Base-by-base conservation (phyloP, 2,888 invertebrate species). In the Cylindroiulus punctatus region DNA sequence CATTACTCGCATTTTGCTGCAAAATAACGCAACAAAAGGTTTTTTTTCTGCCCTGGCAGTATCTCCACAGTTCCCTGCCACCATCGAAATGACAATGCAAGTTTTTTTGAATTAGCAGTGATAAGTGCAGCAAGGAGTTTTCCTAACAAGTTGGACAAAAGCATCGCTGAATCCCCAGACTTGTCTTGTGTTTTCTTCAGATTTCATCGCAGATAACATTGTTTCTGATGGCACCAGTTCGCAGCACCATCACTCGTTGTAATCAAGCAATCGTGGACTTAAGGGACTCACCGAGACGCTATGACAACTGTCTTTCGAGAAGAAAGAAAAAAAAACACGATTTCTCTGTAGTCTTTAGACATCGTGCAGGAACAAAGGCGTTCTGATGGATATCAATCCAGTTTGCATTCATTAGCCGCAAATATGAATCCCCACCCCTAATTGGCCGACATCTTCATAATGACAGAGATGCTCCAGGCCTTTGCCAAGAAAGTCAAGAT, bases 51-150 rank as follows among this genome's bases (percentile, higher is more conserved):
- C 36, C n/a, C 1, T 4, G 19, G 83, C 10, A 26, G 44, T 83
- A 40, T 82, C 82, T 82, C 42, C 7, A 82, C n/a, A 83, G 83
- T 83, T 83, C 83, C 40, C 42, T 40, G 44, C 40, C 83, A 83
- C 40, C 40, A 40, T 7, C 83, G 30, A 40, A 84, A 84, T 84
- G 84, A 84, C 84, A 47, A 36, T 47, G 84, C 84, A 84, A 52
- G 44, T 44, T 44, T 83, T 83, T 84, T 84, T 57, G 84, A 84
- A 84, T 84, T 84, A 84, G 84, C 84, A 52, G 84, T 84, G 84
- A 84, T 84, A 84, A 84, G 57, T 83, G 83, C 83, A 83, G 42
- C 40, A n/a, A 83, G 44, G 44, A 83, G 44, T 40, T 83, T 40
- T 83, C 40, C 44, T 83, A 83, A 83, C 44, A 83, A 44, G 40